These are phyloP conservation scores for Eledona agricola DNA, from an alignment of 2,888 invertebrate genomes.

Conservation along the genomic window DNA sequence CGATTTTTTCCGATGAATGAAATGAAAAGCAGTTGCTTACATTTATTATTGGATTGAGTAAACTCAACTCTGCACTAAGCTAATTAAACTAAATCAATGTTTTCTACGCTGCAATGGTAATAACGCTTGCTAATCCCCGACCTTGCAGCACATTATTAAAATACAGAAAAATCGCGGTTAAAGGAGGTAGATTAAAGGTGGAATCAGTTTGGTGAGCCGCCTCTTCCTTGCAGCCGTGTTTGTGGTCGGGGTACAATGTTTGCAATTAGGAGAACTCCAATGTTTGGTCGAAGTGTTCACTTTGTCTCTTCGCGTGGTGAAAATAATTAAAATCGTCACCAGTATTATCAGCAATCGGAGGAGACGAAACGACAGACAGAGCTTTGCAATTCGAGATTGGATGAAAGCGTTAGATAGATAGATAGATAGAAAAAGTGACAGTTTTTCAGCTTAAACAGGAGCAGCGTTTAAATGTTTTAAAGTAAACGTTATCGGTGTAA, in stretches of 20 bases:
- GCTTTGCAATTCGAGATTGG: background rate
- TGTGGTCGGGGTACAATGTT: conserved; percentile 29
- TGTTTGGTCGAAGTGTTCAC: conserved; percentile 23
- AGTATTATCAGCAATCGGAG: conserved; percentile 1
- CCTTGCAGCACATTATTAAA: too few species aligned
- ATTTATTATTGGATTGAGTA: conserved; percentile 16
- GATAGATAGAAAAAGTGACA: too few species aligned
- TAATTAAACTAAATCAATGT: conserved; percentile 21
- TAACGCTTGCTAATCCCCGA: conserved; percentile 9
- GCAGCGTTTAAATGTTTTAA: conserved; percentile 24
- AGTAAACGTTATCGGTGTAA: conserved; percentile 26
- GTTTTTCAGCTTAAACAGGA: too few species aligned
- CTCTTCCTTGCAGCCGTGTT: conserved; percentile 21
- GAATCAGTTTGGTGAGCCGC: conserved; percentile 3
- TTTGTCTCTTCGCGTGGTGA: conserved; percentile 12
- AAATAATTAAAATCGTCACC: conserved; percentile 22
- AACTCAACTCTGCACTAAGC: conserved; percentile 10
- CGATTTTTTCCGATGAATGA: background rate
- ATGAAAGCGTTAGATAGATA: too few species aligned
- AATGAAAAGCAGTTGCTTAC: conserved; percentile 1
- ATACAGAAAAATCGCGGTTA: too few species aligned
- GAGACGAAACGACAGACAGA: conserved; percentile 4
- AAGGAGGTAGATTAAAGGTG: too few species aligned
- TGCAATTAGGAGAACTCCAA: conserved; percentile 28
- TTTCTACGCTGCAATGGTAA: conserved; percentile 10